Conservation (phyloP, 2,888 invertebrate species). For the Mythimna pallens region DNA sequence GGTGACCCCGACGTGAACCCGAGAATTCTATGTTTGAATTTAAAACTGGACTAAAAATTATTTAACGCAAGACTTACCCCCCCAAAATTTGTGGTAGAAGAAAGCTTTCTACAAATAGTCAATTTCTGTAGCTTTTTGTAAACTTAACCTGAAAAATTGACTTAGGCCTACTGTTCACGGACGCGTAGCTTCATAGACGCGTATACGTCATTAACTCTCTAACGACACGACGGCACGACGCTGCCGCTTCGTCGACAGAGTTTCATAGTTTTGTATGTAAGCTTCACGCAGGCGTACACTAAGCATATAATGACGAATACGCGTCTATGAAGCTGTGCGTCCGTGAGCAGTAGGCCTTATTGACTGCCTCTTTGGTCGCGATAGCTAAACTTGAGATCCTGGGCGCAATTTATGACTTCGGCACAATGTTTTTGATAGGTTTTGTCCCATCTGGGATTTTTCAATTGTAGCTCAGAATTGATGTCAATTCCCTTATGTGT, state of each 20-base stretch:
- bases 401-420: background rate
- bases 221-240: no score
- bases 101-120: slow-evolving; percentile 59
- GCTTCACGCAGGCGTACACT: no score
- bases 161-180: no score
- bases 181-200: no score
- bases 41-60: slow-evolving; percentile 58
- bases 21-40: no score
- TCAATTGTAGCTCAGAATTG: background rate
- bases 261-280: no score
- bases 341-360: no score
- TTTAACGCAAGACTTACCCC: slow-evolving; percentile 54
- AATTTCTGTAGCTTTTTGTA: slow-evolving; percentile 49
- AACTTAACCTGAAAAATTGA: slow-evolving; percentile 24
- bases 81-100: slow-evolving; percentile 43
- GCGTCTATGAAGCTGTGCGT: no score
- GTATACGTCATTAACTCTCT: no score
- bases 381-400: background rate
- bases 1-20: no score
- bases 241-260: no score
- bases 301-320: no score
- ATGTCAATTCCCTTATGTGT: background rate
- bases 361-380: background rate
- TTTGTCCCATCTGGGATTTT: background rate
- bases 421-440: background rate